Evolutionary conservation across 2,797 vertebrate species (phyloP), one percentile per base, ranked within the genome.

Genomic region (Lacerta bilineata): DNA sequence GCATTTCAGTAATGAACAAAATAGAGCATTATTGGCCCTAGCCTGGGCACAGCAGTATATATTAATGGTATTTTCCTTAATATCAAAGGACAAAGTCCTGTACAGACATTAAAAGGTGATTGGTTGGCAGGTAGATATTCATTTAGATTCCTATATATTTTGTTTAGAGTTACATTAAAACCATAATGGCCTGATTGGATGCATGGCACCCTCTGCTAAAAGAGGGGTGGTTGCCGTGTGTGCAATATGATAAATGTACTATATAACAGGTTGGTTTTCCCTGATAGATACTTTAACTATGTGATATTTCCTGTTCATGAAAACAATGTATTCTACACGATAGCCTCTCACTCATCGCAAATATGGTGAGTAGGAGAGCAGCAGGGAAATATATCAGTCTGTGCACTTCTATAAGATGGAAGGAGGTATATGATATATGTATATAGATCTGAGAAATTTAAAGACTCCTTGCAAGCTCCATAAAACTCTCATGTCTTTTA

Each of bases 1-100:
- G 93, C 95, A 95, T 91, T 84, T 92, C 88, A 87, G 83, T 94
- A 96, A 96, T 81, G 71, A 94, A 80, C 75, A 84, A 39, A 84
- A 66, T 27, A n/a, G 18, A 72, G 72, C 18, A 69, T 15, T 39
- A 4, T 39, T n/a, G 50, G 36, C 46, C 78, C 79, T 13, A 43
- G 59, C 41, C 74, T 39, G 68, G 72, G 36, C 71, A 86, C 27
- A 86, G 43, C n/a, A 76, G 20, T 71, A 76, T 68, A 66, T 85
- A 82, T 84, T 87, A 64, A 87, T 88, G 87, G 87, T 91, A 88
- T 91, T 94, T 95, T 92, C 93, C 50, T 55, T 55, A 55, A 89
- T 92, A 88, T 5, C 50, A 43, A 88, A 92, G 91, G 39, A 87
- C 1, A 93, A 90, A 94, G 93, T 92, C 87, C 79, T 91, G 0